phyloP scores from a whole-genome alignment of 2,888 invertebrate genomes.

The Latrodectus hesperus region DNA sequence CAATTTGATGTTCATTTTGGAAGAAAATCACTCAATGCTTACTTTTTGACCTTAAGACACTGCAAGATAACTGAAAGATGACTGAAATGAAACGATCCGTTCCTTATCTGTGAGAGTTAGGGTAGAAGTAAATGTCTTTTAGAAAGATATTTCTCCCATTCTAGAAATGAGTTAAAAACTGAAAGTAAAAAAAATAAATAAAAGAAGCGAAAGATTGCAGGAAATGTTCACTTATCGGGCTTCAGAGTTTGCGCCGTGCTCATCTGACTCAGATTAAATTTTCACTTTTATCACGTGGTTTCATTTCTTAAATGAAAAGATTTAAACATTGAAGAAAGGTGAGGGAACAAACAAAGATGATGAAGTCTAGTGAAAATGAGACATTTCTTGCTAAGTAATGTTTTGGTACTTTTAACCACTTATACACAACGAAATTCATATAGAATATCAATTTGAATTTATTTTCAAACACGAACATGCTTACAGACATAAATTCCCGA shows the following conservation, averaged over 20 bases:
- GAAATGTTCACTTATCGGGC: conserved; percentile 51
- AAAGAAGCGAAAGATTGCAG: neutral
- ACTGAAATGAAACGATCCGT: neutral
- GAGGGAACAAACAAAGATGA: too few relatives aligned
- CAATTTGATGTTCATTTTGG: neutral
- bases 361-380: too few relatives aligned
- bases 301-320: neutral
- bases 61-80: neutral
- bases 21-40: neutral
- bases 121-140: neutral
- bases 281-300: neutral
- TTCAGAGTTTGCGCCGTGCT: conserved; percentile 23
- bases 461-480: too few relatives aligned
- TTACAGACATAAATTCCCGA: too few relatives aligned
- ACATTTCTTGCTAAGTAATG: too few relatives aligned
- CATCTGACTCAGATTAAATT: conserved; percentile 15
- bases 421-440: too few relatives aligned
- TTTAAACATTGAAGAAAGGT: too few relatives aligned
- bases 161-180: neutral
- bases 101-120: neutral
- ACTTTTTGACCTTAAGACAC: neutral
- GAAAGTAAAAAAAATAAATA: neutral
- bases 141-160: neutral
- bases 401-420: too few relatives aligned
- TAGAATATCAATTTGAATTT: too few relatives aligned